Evolutionary conservation across 2,113 vertebrate genomes (phyloP), one percentile per base, ranked within the genome.

Genomic region (Xyrauchen texanus): DNA sequence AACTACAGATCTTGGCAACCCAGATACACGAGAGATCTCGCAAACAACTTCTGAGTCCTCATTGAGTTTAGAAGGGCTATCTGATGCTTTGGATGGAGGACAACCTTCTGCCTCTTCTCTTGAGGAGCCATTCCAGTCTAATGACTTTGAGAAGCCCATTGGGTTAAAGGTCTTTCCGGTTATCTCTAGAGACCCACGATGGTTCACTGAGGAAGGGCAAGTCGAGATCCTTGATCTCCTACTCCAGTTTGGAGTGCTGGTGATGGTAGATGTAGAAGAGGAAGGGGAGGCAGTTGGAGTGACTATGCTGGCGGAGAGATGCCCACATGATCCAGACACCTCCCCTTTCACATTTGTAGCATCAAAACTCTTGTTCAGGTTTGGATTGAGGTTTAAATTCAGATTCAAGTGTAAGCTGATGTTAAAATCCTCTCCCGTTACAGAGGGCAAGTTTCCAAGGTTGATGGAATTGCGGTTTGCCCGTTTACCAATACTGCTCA

Each of bases 161-260:
- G 91, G 85, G 3, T 87, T 86, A 10, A 84, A 85, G 4, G 77
- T 78, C n/a, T 86, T 68, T 70, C 76, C 83, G 0, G 90, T 83
- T 49, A 93, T 87, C 80, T 94, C 94, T 52, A 93, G 84, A 6
- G 94, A 94, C 11, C 93, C 90, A 51, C 92, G 91, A 44, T 93
- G 87, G 75, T 85, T 93, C 76, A 93, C 86, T 63, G 87, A 90
- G 64, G 88, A 90, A 0, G 91, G 92, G 64, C 93, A 94, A 44
- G 94, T 95, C 76, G 93, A 93, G 72, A 95, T 95, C 57, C 93
- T 88, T 62, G 93, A 89, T 8, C 94, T 92, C 51, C 90, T 69
- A 74, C 93, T 91, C 83, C 92, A 87, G 45, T 88, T 90, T 4
- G 92, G 91, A n/a, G 85, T 84, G 55, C 87, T 88, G 47, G 85